phyloP scores from a whole-genome alignment of 2,113 vertebrate genomes.

The Pollimyrus isidori region DNA sequence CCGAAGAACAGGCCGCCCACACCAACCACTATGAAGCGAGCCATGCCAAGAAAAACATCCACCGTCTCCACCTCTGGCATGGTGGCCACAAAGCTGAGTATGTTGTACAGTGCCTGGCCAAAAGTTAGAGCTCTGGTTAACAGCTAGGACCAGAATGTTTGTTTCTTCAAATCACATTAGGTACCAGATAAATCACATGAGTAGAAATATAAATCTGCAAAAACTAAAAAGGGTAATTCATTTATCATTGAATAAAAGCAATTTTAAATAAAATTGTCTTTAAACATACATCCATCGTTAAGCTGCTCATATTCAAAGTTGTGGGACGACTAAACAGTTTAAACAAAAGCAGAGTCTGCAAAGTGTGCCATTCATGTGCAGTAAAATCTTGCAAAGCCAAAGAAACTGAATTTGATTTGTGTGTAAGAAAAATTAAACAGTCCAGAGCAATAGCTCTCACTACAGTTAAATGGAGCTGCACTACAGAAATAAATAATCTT shows the following conservation, averaged over 20 bases:
- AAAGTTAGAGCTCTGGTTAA: constrained; percentile 15
- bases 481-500: neutral
- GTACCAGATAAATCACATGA: neutral
- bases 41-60: constrained; percentile 83
- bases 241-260: neutral
- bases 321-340: neutral
- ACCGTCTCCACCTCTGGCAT: constrained; percentile 79
- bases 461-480: neutral
- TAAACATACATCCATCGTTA: neutral
- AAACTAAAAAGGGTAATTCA: neutral
- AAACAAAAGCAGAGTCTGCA: neutral
- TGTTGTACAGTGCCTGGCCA: constrained; percentile 86
- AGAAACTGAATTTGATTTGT: neutral
- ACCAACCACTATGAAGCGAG: constrained; percentile 84
- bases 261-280: neutral
- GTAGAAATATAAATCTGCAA: neutral
- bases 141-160: neutral
- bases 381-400: neutral
- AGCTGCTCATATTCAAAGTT: neutral
- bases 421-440: neutral
- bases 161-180: neutral
- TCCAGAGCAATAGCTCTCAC: neutral
- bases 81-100: constrained; percentile 86
- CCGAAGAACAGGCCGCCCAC: constrained; percentile 85
- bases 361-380: neutral